Conservation (phyloP, 1,140 invertebrate genomes). For the Drosophila triauraria region DNA sequence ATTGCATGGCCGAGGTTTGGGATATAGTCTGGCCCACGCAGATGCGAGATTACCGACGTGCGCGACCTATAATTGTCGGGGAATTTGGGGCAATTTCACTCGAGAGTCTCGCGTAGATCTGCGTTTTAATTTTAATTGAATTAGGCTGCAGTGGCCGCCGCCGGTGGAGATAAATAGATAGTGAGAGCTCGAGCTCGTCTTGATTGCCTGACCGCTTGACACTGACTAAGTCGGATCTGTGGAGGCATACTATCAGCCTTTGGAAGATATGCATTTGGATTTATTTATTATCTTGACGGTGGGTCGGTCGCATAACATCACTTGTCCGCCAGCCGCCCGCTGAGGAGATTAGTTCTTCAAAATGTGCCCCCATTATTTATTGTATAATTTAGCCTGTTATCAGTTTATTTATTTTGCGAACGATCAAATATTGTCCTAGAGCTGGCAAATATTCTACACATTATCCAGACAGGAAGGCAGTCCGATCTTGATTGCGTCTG, state of each 20-base stretch:
- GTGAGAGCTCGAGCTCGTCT: constrained; percentile 29
- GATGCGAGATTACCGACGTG: constrained; percentile 39
- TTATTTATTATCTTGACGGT: constrained; percentile 65
- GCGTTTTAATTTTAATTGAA: constrained; percentile 82
- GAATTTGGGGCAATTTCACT: constrained; percentile 71
- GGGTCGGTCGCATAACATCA: constrained; percentile 12
- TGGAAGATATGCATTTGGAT: constrained; percentile 69
- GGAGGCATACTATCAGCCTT: constrained; percentile 21
- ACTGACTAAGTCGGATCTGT: constrained; percentile 50
- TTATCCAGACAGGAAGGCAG: background rate
- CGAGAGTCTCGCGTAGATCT: constrained; percentile 61
- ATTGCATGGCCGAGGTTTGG: constrained; percentile 52
- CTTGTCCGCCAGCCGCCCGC: constrained; percentile 34
- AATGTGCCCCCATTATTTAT: constrained; percentile 54
- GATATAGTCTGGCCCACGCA: constrained; percentile 45
- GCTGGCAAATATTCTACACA: constrained; percentile 17
- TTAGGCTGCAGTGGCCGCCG: constrained; percentile 59
- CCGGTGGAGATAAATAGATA: constrained; percentile 4
- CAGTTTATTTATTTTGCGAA: constrained; percentile 47
- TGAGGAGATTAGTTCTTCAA: constrained; percentile 58
- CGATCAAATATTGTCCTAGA: constrained; percentile 41
- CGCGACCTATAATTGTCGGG: constrained; percentile 58
- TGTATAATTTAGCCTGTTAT: constrained; percentile 51
- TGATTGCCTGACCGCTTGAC: constrained; percentile 57
- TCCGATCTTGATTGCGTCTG: constrained; percentile 14